Percentiles rank a stretch among this genome's conserved stretches.
These are phyloP conservation scores for Salpingus planirostris DNA, from an alignment of 2,888 invertebrate species.

Conservation along the genomic window DNA sequence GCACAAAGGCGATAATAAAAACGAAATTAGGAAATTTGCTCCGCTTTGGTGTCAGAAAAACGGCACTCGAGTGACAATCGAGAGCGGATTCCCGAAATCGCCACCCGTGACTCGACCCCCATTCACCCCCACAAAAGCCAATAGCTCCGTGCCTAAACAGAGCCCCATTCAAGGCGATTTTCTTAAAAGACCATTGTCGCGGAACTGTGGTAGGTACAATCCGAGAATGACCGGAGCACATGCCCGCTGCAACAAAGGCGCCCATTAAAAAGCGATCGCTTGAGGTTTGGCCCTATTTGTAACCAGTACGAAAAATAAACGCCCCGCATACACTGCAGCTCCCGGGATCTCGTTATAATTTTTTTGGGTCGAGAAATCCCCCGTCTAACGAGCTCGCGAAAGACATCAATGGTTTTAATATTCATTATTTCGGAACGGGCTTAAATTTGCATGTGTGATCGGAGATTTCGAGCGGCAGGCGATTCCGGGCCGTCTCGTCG, in stretches of 20 bases:
- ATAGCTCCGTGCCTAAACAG: conserved; percentile 33
- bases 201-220: conserved; percentile 33
- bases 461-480: conserved; percentile 17
- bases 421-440: conserved; percentile 38
- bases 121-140: conserved; percentile 26
- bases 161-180: conserved; percentile 24
- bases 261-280: conserved; percentile 4
- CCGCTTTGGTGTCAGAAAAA: conserved; percentile 22
- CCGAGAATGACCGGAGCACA: conserved; percentile 6
- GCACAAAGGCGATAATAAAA: conserved; percentile 29
- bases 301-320: too few species aligned
- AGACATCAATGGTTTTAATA: conserved; percentile 40
- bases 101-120: conserved; percentile 21
- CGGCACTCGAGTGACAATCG: conserved; percentile 11
- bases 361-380: conserved; percentile 10
- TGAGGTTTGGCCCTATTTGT: too few species aligned
- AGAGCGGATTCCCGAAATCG: conserved; percentile 12
- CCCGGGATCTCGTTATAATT: conserved; percentile 7
- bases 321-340: neutral
- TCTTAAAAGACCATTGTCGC: conserved; percentile 19
- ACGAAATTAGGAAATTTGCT: conserved; percentile 36
- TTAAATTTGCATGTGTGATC: conserved; percentile 36
- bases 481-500: conserved; percentile 16
- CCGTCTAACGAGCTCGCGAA: conserved; percentile 29
- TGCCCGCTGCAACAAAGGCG: neutral